Base-by-base conservation (phyloP, 2,888 invertebrate species). In the Neocrepidodera transversa region DNA sequence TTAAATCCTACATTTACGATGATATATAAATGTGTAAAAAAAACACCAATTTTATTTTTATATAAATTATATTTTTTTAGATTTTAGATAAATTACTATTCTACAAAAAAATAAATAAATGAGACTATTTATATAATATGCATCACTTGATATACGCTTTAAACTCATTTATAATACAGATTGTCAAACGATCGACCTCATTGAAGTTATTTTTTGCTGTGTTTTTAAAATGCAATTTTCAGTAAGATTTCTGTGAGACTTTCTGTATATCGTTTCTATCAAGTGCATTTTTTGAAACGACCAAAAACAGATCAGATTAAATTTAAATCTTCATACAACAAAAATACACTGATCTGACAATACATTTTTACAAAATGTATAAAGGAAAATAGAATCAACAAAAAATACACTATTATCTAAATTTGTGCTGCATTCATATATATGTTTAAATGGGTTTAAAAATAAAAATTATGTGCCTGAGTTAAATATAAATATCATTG, bases 11-110 rank as follows among this genome's bases (percentile, higher is more conserved):
- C 58, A 54, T 60, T 53, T 60, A 52, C 51, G 47, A 38, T 63
- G 65, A 62, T 65, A 65, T 64, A 66, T 60, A 53, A 18, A 32
- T n/a, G n/a, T 69, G 68, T 68, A 66, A 69, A 63, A 13, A 74
- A 13, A 74, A 73, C 74, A 73, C 70, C 75, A 74, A 74, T 70
- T 74, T 74, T 76, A 76, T 76, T 76, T 75, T 76, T 76, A 74
- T 76, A 76, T 69, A 63, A 68, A 73, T 69, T 70, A 71, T 76
- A 73, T 74, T 74, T 76, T 75, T 75, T 71, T 73, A 74, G 67
- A 63, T 36, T 13, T 43, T 60, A 58, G 60, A 49, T 32, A 35
- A n/a, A 32, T 43, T 53, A 23, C 43, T 36, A 38, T 40, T 20
- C 10, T 48, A 38, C 18, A 48, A 48, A 55, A n/a, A n/a, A n/a